Evolutionary conservation across 2,888 invertebrate species (phyloP), one percentile per base, ranked within the genome.

Genomic region (Leptopilina myrica): DNA sequence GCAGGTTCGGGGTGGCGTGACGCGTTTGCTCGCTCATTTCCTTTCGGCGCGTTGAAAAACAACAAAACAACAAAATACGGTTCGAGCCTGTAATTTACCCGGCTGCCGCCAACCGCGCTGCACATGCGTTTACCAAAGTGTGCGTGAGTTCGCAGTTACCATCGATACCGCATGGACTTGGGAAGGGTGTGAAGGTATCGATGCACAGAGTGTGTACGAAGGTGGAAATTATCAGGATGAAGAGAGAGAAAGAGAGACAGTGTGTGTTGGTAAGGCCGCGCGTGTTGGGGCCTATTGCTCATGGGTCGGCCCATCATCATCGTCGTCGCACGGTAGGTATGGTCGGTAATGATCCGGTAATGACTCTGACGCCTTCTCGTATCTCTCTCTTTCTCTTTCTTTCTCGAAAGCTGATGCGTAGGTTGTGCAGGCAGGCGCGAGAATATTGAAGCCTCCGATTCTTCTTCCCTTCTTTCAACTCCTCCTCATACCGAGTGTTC

Each of bases 1-100:
- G 91, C 92, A 89, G 91, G 91, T 91, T 91, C 91, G 90, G 91
- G 91, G 91, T 91, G 91, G 91, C 91, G 91, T 91, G 91, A 91
- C 90, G 91, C 91, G 90, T 90, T 91, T 91, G 91, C 91, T 91
- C 91, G 91, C 91, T 91, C 91, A 91, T 91, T 91, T 91, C 91
- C 91, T 91, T 91, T 91, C 91, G 91, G 91, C 91, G 91, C 90
- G 91, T 91, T 91, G 91, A 91, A 91, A 91, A 91, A 91, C 91
- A 91, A 91, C 91, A 91, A 91, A 91, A 91, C 91, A 91, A 91
- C 91, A 86, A 91, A 90, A 91, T 91, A 91, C 89, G 86, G 88
- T 82, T 85, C 88, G 89, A 91, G 91, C 90, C 91, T 91, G 91
- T 91, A 91, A 91, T 91, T 91, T 91, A 90, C 87, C 89, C 89